Conservation (phyloP, 2,888 invertebrate genomes). For the Tetanocera ferruginea region DNA sequence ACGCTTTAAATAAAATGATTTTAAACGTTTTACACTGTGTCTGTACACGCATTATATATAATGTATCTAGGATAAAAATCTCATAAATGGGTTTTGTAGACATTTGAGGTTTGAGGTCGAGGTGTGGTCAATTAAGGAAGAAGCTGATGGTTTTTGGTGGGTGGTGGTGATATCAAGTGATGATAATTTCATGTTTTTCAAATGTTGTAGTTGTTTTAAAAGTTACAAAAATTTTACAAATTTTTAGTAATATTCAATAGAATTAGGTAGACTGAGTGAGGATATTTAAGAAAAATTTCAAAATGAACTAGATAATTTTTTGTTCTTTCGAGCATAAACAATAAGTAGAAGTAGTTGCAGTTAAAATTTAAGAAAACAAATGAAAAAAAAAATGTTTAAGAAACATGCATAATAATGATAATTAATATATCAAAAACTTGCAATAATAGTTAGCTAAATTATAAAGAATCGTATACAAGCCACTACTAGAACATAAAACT, state of each 20-base stretch:
- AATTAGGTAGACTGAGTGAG: neutral
- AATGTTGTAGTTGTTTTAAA: slow-evolving; percentile 64
- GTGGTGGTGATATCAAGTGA: slow-evolving; percentile 34
- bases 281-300: slow-evolving; percentile 10
- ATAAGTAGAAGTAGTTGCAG: slow-evolving; percentile 7
- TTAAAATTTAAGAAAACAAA: slow-evolving; percentile 4
- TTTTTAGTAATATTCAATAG: slow-evolving; percentile 22
- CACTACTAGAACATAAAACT: neutral
- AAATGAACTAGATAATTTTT: neutral
- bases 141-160: neutral
- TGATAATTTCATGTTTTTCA: slow-evolving; percentile 62
- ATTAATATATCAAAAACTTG: neutral
- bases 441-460: neutral
- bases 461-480: neutral
- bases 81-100: neutral
- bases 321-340: slow-evolving; percentile 2
- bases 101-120: neutral
- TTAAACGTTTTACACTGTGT: slow-evolving; percentile 48
- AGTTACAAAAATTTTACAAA: slow-evolving; percentile 13
- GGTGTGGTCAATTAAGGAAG: neutral
- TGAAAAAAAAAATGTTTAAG: neutral
- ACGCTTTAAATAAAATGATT: slow-evolving; percentile 38
- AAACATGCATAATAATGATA: neutral
- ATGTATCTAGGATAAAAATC: slow-evolving; percentile 62
- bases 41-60: slow-evolving; percentile 69